Percentiles rank a stretch among this genome's conserved stretches.
These are phyloP conservation scores for Hybognathus amarus DNA, from an alignment of 2,797 vertebrate species.

Conservation along the genomic window DNA sequence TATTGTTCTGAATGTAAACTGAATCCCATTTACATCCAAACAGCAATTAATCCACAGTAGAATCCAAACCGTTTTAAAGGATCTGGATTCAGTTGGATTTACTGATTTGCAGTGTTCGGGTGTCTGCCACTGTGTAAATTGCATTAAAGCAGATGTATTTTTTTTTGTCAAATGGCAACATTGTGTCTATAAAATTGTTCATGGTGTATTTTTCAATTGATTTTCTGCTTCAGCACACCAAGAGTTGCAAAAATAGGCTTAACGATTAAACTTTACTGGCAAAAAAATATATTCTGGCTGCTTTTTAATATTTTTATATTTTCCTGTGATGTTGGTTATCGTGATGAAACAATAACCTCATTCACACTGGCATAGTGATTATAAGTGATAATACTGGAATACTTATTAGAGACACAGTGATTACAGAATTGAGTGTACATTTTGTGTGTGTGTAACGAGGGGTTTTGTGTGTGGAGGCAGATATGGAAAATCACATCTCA, in stretches of 20 bases:
- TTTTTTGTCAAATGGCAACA: neutral
- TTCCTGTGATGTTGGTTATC: neutral
- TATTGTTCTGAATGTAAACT: neutral
- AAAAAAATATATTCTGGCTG: neutral
- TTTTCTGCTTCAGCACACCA: neutral
- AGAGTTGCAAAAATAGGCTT: neutral
- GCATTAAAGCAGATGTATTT: neutral
- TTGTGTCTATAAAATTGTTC: neutral
- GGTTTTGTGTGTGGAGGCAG: neutral
- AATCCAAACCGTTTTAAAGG: neutral
- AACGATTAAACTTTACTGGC: neutral
- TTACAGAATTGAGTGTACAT: neutral
- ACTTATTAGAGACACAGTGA: conserved; percentile 5
- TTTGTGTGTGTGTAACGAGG: neutral
- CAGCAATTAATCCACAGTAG: neutral
- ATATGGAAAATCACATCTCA: conserved; percentile 25
- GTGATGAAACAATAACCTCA: neutral
- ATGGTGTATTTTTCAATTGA: neutral
- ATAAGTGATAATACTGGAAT: conserved; percentile 3
- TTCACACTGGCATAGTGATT: neutral
- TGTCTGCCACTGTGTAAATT: neutral
- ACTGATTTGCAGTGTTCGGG: neutral
- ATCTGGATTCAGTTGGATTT: neutral
- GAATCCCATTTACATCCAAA: neutral
- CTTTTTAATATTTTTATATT: neutral